Evolutionary conservation across 2,113 vertebrate species (phyloP), one percentile per base, ranked within the genome.

Genomic region (Corvus hawaiiensis): DNA sequence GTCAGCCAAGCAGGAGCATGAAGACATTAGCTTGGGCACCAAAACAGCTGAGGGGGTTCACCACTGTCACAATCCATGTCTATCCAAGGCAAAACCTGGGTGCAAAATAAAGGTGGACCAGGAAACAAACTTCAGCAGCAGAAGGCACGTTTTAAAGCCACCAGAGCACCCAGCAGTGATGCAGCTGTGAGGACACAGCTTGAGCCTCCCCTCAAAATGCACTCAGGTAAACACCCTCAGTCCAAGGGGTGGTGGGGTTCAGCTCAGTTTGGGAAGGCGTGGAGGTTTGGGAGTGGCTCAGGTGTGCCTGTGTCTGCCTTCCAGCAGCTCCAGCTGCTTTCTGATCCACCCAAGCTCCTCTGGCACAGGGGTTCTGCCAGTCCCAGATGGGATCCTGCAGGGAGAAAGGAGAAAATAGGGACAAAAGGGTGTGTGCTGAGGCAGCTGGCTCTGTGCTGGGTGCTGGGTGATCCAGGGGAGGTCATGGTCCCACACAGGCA

Each of bases 201-300:
- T 9, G 51, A 55, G 14, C 71, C 27, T 33, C 27, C 5, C 3
- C 41, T 30, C 12, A 5, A n/a, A 71, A 33, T 0, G 7, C 20
- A 14, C 59, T 63, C 13, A 13, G 12, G 1, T 5, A 3, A 66
- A 4, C 2, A 10, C 41, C 44, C 30, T 9, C 1, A 1, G 30
- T 4, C 63, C 63, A 16, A 13, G 58, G 37, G 11, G 11, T 4
- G 64, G 14, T 28, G 43, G 43, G 20, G 44, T 49, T 64, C 8
- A 37, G 48, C 26, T 41, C 46, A 7, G 1, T 51, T 61, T 46
- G 84, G 63, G 73, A 66, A 32, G 35, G n/a, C 32, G 23, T 1
- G 0, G 28, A 56, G 58, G 33, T 24, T 1, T 46, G 43, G 1
- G 16, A 46, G 46, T 23, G 2, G 2, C 61, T 87, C 59, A 7